These are phyloP conservation scores for Sesia bembeciformis DNA, from an alignment of 2,888 invertebrate genomes.

Conservation along the genomic window DNA sequence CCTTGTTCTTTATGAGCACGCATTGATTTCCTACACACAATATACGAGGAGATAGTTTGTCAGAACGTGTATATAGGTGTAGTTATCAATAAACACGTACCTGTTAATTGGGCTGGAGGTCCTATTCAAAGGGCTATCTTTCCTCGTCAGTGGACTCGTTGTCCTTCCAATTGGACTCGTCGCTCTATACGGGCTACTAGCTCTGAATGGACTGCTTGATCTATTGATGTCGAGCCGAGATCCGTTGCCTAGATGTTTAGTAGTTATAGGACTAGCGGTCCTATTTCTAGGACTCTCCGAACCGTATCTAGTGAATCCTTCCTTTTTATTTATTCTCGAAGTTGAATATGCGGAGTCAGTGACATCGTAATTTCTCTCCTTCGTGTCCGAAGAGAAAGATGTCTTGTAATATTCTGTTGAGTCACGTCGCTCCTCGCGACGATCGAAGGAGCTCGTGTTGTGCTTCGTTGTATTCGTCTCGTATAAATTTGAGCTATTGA, in stretches of 20 bases:
- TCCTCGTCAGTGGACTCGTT: constrained; percentile 71
- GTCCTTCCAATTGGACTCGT: constrained; percentile 62
- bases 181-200: constrained; percentile 53
- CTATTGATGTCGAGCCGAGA: constrained; percentile 64
- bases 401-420: constrained; percentile 62
- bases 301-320: constrained; percentile 48
- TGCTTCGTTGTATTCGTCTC: constrained; percentile 51
- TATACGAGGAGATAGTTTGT: no score
- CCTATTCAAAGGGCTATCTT: constrained; percentile 66
- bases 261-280: constrained; percentile 66
- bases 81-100: constrained; percentile 21
- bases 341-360: constrained; percentile 62
- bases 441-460: constrained; percentile 50
- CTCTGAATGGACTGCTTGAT: constrained; percentile 49
- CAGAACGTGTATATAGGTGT: no score
- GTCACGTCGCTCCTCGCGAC: constrained; percentile 58
- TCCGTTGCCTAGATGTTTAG: constrained; percentile 69
- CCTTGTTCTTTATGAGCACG: no score
- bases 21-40: no score
- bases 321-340: constrained; percentile 51
- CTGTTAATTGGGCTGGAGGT: constrained; percentile 72
- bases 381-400: constrained; percentile 46
- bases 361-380: constrained; percentile 59
- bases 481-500: constrained; percentile 54
- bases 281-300: constrained; percentile 62